Evolutionary conservation across 64 coral and sea anemone species (phyloP), one percentile per base, ranked within the genome.

Genomic region (Exaiptasia diaphana): DNA sequence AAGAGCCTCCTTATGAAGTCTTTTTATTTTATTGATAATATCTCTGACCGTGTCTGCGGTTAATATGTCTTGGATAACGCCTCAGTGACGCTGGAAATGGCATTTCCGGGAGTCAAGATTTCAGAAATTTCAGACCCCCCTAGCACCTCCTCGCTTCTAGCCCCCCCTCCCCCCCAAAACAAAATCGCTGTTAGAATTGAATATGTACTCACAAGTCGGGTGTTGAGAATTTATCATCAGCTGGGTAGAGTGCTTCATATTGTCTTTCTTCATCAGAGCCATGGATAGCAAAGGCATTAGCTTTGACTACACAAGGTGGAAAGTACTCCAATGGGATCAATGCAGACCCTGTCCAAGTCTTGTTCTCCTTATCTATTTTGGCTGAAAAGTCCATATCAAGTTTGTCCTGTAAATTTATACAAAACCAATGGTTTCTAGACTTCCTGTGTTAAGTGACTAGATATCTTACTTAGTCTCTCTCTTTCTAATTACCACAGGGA

Each of bases 221-320:
- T 34, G 46, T 73, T n/a, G 87, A 1, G 38, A 92, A 86, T 9
- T 85, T 48, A 56, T 88, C 34, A 28, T 41, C 60, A 59, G 89
- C 85, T 45, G 95, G 90, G 30, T 92, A 89, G 17, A 99, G 54
- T 43, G 95, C 95, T 67, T 99, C 89, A 50, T 99, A 99, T 24
- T 85, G 58, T 35, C 89, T 87, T 14, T 3, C 22, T 12, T 59
- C 39, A 12, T 85, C 95, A 65, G 95, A 89, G 0, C 95, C 95
- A 76, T 99, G 95, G 22, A 99, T 99, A 0, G 95, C 95, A 86
- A 88, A 99, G 8, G 95, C 95, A 53, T 99, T 99, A 0, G 92
- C 41, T 54, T 67, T 92, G 28, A 40, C 53, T 22, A 99, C 95
- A n/a, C 30, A 73, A 45, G 95, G 90, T 8, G 95, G 95, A 25